Base-by-base conservation (phyloP, 2,888 invertebrate species). In the Tetramorium bicarinatum region DNA sequence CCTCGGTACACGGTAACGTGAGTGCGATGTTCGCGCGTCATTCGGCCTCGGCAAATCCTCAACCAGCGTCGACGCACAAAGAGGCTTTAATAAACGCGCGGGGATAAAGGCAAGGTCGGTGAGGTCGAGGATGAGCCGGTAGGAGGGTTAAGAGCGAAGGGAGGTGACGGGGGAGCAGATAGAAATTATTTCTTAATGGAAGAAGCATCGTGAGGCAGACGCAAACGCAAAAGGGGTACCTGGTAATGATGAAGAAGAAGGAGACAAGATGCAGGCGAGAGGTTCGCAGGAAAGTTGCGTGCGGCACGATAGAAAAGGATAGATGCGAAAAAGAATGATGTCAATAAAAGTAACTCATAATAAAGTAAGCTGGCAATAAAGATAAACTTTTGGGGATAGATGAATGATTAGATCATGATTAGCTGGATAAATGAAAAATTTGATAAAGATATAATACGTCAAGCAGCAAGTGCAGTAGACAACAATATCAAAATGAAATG, bases 161-260 rank as follows among this genome's bases (percentile, higher is more conserved):
- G 59, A 25, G 59, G 21, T 49, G 54, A 67, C 74, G 72, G 80
- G 41, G 79, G 81, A 71, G 74, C 38, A 72, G 77, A 71, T 67
- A 71, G 52, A 66, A 88, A 86, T 88, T 85, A 87, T 86, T 79
- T 83, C 85, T 85, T 87, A 88, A 87, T 87, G 88, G 87, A 89
- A 87, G 88, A 83, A 87, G 86, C 87, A 85, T 82, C 85, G 87
- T 82, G 69, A 82, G 85, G 85, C 85, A 89, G 84, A 87, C 86
- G 77, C 67, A 41, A 54, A 67, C 79, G 79, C 56, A 79, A 69
- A 69, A 34, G 13, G 13, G 47, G 79, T 59, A 59, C 21, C 79
- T 49, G 41, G 38, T 80, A 80, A 80, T 80, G 79, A 80, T 49
- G 79, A 80, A 59, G 71, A 56, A 77, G 77, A 79, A 47, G 47